Base-by-base conservation (phyloP, 2,888 invertebrate species). In the Dryocosmus kuriphilus region DNA sequence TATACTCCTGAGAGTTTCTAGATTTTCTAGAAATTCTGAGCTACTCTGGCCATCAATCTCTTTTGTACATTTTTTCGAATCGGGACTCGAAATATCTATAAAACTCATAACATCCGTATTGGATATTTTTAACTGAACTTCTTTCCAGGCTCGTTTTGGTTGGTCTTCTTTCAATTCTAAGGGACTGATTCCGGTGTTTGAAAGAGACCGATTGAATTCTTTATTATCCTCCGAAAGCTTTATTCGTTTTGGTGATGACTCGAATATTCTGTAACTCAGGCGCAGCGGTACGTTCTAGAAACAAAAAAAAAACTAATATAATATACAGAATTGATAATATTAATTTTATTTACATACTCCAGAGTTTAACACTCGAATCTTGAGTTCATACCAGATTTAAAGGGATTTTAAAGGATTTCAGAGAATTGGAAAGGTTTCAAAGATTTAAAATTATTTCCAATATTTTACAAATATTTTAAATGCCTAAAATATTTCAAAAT, bases 71-170 rank as follows among this genome's bases (percentile, higher is more conserved):
- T 86, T 89, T 82, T 91, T 91, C 51, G 86, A 84, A 60, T 90
- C 89, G 35, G 89, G 86, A 83, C 86, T 89, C 32, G 91, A 90
- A 85, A 94, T 93, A 76, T 93, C 93, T 1, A 93, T 93, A 46
- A 94, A 93, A 85, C 94, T 94, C 93, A 94, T 94, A 27, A 94
- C 93, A 62, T 94, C 95, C 80, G 93, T 94, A 88, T 95, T 94
- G 80, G 94, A 94, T 75, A 95, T 95, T 85, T 94, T 92, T 62
- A 95, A 88, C 85, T 94, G 94, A 62, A 95, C 94, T 89, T 94
- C 94, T 85, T 94, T 94, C 93, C 94, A 94, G 75, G 93, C 93
- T 38, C 92, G 88, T 27, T 89, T 90, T 4, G 81, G 79, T 73
- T 89, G 88, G 19, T 90, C 88, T 24, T 90, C 88, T 61, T 87